Conservation (phyloP, 2,888 invertebrate species). For the Bugulina stolonifera region DNA sequence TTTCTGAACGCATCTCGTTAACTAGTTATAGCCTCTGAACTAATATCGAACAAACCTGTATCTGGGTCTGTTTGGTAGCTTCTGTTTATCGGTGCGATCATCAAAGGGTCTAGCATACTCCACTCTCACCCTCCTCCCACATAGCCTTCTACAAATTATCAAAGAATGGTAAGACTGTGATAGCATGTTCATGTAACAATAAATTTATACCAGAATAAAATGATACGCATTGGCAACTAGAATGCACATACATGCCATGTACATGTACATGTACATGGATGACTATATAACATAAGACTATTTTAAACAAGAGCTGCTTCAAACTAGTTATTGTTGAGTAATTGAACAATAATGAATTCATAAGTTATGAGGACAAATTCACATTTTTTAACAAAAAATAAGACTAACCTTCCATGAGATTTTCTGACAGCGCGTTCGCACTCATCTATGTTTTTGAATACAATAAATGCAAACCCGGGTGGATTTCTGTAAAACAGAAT, state of each 20-base stretch:
- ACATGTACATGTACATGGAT: no score
- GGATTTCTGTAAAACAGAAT: conserved; percentile 39
- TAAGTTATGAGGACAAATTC: no score
- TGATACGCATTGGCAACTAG: no score
- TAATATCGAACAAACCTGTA: background rate
- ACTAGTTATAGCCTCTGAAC: background rate
- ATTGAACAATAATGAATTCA: no score
- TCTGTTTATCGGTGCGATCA: conserved; percentile 13
- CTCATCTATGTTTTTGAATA: conserved; percentile 46
- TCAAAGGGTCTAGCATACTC: conserved; percentile 44
- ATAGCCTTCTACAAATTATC: conserved; percentile 37
- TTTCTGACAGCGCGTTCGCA: conserved; percentile 44
- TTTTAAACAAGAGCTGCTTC: no score
- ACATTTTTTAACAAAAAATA: background rate
- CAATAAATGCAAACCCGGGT: conserved; percentile 47
- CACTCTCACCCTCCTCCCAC: conserved; percentile 42
- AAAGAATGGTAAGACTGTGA: no score
- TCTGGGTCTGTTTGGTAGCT: background rate
- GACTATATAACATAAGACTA: no score
- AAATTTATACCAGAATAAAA: no score
- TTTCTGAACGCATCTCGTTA: background rate
- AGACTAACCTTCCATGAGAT: conserved; percentile 43
- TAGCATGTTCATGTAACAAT: no score
- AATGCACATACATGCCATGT: no score
- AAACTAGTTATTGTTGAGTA: no score